Base-by-base conservation (phyloP, 1,140 invertebrate species). In the Drosophila fuyamai region DNA sequence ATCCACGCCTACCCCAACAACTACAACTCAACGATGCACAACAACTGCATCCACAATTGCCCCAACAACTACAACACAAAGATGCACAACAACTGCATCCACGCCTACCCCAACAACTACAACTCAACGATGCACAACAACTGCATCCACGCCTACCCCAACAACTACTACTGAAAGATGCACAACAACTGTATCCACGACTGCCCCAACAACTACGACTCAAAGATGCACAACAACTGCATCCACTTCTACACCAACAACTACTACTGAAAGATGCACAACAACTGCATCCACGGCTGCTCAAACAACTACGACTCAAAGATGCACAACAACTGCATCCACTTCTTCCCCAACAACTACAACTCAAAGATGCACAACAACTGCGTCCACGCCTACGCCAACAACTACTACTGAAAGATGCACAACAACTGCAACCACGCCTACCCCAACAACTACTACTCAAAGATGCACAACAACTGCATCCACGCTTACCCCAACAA, bases 91-190 rank as follows among this genome's bases (percentile, higher is more conserved):
- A 13, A 18, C 48, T 18, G 18, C 18, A 8, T 0, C 58, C 1
- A 55, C 36, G n/a, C 1, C 44, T 27, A 3, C 40, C n/a, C 12
- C 46, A 41, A 46, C 44, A 12, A 43, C 8, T n/a, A 14, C 54
- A 43, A 61, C 59, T 4, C 18, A 18, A 12, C 48, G 57, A 23
- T 32, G 32, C 18, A 50, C 46, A n/a, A 3, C 48, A 57, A 43
- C 41, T 10, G 1, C 41, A 4, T 7, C 29, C 27, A 59, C 56
- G 7, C 0, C 2, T 35, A 1, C 41, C 6, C 14, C 41, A 46
- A 32, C 40, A 0, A 47, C 41, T 10, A 47, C 57, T 0, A 59
- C 56, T 5, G 1, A 7, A 4, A 16, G 23, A 29, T 32, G 41
- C n/a, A 16, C 27, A 9, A 0, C 29, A 5, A 46, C 41, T 13